Percentiles rank a stretch among this genome's conserved stretches.
phyloP scores from a whole-genome alignment of 1,140 invertebrate species.

The Batillaria attramentaria region DNA sequence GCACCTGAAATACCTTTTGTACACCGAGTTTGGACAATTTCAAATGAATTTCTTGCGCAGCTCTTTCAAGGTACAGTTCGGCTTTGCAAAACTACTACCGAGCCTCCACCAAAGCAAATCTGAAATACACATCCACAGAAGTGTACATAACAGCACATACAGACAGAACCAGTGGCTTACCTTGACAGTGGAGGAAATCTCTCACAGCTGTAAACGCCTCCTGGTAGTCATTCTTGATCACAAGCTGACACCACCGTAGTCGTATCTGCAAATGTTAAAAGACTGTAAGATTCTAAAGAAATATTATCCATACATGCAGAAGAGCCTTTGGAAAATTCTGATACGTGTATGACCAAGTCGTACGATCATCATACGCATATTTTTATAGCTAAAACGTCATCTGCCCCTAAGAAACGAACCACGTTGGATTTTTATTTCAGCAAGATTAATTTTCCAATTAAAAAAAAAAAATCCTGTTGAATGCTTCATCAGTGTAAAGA shows the following conservation, averaged over 20 bases:
- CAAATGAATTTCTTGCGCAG: not conserved
- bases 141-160: no score
- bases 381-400: no score
- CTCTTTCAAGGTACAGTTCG: not conserved
- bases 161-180: slow-evolving; percentile 28
- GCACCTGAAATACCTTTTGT: not conserved
- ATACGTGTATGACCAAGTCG: not conserved
- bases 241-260: slow-evolving; percentile 50
- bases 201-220: slow-evolving; percentile 37
- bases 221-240: slow-evolving; percentile 49
- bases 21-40: not conserved
- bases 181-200: slow-evolving; percentile 49
- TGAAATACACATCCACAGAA: not conserved
- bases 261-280: slow-evolving; percentile 40
- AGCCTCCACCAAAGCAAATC: not conserved
- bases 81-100: not conserved
- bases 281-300: slow-evolving; percentile 2
- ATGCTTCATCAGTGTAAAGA: no score
- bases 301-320: no score
- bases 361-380: no score
- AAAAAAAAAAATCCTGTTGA: no score
- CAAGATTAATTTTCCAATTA: no score
- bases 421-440: no score
- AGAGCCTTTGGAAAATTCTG: not conserved
- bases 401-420: no score